Base-by-base conservation (phyloP, 2,888 invertebrate genomes). In the Drosophila nigricruria region DNA sequence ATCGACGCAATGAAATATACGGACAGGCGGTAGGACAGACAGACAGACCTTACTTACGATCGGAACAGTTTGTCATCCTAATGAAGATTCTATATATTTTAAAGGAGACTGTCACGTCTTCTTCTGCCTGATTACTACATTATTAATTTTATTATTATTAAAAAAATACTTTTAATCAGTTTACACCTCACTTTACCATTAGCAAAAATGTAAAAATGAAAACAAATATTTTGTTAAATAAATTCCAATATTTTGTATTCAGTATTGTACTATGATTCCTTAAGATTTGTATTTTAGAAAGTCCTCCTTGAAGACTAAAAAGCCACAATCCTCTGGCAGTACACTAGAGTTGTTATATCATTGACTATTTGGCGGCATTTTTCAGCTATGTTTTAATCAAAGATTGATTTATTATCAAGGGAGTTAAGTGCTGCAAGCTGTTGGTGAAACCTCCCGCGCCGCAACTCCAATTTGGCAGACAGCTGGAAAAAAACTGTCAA, bases 401-500 rank as follows among this genome's bases (percentile, higher is more conserved):
- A 53, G 40, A 52, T 60, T 49, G 32, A 68, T 67, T 66, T 47
- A 60, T 47, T 58, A 32, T 8, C 42, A 30, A 36, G 70, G 40
- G 66, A 53, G 6, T 54, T 32, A 4, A 16, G 16, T 38, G 36
- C n/a, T n/a, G n/a, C 3, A 23, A 56, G 30, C 56, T 16, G 42
- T 20, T 23, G 18, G 45, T 32, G 38, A 70, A 59, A 56, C 54
- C 69, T 42, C 64, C 79, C 71, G 65, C 79, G 54, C 70, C 49
- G 73, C 74, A 69, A 60, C 49, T 62, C 64, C 70, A 70, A 78
- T 67, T 77, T 64, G 45, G 61, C 50, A 52, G 52, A 47, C 63
- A 50, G 34, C 62, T 23, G 16, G 25, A 34, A 67, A 70, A 82
- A 81, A 79, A 73, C 81, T 75, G 81, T 72, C 89, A 87, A 88